Percentiles rank a stretch among this genome's conserved stretches.
Evolutionary conservation across 2,797 vertebrate genomes (phyloP).

Genomic region (Glyptemys insculpta): DNA sequence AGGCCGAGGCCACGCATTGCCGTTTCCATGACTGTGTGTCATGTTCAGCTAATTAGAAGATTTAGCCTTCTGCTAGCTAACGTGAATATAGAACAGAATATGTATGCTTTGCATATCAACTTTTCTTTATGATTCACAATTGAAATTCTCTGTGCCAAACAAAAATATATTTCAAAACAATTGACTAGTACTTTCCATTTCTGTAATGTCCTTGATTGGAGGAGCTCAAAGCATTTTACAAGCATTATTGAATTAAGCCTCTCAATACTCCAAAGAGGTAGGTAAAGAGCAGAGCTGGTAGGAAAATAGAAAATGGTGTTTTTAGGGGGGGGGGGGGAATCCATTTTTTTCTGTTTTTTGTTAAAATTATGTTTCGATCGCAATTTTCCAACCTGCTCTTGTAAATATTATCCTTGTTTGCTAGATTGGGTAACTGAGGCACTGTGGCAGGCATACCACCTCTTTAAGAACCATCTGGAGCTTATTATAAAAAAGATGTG

Average conservation of each 20-base stretch:
- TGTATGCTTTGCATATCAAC: background rate
- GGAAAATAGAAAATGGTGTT: background rate
- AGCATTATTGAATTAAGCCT: background rate
- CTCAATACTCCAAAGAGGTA: background rate
- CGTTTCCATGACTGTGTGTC: background rate
- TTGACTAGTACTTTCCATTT: background rate
- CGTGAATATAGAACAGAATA: background rate
- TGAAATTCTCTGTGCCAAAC: background rate
- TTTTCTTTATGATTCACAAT: background rate
- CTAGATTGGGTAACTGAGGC: background rate
- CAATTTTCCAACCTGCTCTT: background rate
- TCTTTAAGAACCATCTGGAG: background rate
- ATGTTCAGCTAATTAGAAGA: background rate
- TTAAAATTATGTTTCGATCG: background rate
- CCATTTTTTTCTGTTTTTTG: background rate
- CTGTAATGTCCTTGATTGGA: background rate
- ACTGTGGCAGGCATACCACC: background rate
- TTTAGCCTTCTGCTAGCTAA: background rate
- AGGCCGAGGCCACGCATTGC: background rate
- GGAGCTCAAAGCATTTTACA: background rate
- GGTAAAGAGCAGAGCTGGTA: background rate
- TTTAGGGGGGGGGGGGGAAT: background rate
- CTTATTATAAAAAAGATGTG: background rate
- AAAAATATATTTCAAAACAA: background rate
- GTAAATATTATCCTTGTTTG: background rate